Evolutionary conservation across 2,888 invertebrate genomes (phyloP).

Genomic region (Agrilus biguttatus): DNA sequence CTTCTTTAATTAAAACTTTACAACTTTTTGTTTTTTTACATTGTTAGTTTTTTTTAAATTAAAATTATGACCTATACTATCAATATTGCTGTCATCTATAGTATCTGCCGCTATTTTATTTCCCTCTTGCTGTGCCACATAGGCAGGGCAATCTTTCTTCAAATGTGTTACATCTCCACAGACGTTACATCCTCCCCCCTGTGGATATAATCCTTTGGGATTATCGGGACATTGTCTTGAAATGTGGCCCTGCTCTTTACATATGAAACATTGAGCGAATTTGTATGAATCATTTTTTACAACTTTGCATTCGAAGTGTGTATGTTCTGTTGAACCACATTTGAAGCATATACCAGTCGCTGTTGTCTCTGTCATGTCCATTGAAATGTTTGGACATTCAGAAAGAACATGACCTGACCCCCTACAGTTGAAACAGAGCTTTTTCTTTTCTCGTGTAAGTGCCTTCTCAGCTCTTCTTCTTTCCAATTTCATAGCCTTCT

Average conservation of each 20-base stretch:
- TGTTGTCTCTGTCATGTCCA: conserved; percentile 33
- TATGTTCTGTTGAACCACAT: conserved; percentile 82
- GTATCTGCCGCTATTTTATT: conserved; percentile 17
- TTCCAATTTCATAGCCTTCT: conserved; percentile 51
- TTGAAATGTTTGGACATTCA: conserved; percentile 60
- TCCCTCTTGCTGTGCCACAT: conserved; percentile 21
- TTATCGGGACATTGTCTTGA: conserved; percentile 81
- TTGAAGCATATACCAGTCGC: conserved; percentile 69
- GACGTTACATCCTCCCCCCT: conserved; percentile 66
- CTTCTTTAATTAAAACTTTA: conserved; percentile 18
- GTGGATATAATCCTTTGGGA: conserved; percentile 72
- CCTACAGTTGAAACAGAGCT: conserved; percentile 67
- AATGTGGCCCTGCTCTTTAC: conserved; percentile 76
- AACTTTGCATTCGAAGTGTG: conserved; percentile 58
- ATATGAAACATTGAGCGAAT: conserved; percentile 81
- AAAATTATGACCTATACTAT: conserved; percentile 15
- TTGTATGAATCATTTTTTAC: conserved; percentile 51
- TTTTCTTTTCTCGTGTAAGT: conserved; percentile 47
- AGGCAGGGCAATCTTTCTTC: conserved; percentile 62
- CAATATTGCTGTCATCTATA: conserved; percentile 21
- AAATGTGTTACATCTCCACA: conserved; percentile 81
- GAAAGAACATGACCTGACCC: conserved; percentile 67
- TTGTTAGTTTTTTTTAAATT: conserved; percentile 4
- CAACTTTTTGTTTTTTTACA: conserved; percentile 17
- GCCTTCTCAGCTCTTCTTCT: conserved; percentile 58